Evolutionary conservation across 2,888 invertebrate genomes (phyloP).

Genomic region (Papilio elwesi): DNA sequence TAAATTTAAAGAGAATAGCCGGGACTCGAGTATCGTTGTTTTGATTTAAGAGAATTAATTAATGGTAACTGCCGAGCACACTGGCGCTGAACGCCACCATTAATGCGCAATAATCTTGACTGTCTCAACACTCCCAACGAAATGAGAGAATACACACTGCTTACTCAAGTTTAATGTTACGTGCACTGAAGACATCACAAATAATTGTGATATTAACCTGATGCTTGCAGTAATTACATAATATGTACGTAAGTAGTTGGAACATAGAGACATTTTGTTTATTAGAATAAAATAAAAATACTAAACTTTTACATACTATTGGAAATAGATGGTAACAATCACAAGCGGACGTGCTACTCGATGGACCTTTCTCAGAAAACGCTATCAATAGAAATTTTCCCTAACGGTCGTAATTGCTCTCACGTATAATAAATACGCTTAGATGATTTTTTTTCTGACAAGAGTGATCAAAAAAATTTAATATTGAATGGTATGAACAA

Average conservation of each 20-base stretch:
- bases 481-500: no score
- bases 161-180: slow-evolving; percentile 20
- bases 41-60: slow-evolving; percentile 78
- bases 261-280: background rate
- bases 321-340: no score
- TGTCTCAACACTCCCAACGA: slow-evolving; percentile 40
- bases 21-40: slow-evolving; percentile 67
- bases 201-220: slow-evolving; percentile 9
- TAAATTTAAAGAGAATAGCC: slow-evolving; percentile 72
- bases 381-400: no score
- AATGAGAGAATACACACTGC: slow-evolving; percentile 14
- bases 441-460: no score
- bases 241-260: background rate
- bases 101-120: slow-evolving; percentile 62
- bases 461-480: no score
- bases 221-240: background rate
- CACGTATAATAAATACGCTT: no score
- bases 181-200: slow-evolving; percentile 1
- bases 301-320: no score
- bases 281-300: background rate
- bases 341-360: no score
- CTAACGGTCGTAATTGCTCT: no score
- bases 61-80: slow-evolving; percentile 63
- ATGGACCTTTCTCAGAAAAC: no score
- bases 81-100: slow-evolving; percentile 54